Evolutionary conservation across 1,140 invertebrate genomes (phyloP), one percentile per base, ranked within the genome.

Genomic region (Polypedilum vanderplanki): DNA sequence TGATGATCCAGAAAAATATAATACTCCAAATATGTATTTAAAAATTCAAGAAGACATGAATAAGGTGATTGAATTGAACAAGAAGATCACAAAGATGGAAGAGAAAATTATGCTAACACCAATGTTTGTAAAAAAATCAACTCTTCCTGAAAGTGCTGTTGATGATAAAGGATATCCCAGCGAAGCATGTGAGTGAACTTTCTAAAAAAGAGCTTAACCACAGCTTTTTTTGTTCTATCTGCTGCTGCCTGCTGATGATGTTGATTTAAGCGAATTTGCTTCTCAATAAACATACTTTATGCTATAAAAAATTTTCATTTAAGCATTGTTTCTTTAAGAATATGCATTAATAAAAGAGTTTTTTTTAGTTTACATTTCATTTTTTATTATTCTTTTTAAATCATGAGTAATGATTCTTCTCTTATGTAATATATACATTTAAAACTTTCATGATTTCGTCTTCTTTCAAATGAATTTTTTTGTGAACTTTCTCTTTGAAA

Each of bases 1-100:
- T 77, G 96, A 98, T 82, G 95, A 95, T 85, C 95, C 96, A 40
- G 95, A 98, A 82, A 97, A 96, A 81, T 97, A 95, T 81, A 93
- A 97, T 78, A 93, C 92, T 75, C 90, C 93, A 0, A 86, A 88
- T 76, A 96, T 97, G 86, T 86, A 98, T 77, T 88, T 90, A 77
- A 88, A 91, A 74, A 82, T 98, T 70, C 93, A 98, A 85, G 88
- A 93, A 79, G 88, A 97, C 87, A 93, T 97, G 88, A 89, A 90
- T 18, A 87, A 89, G 74, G 96, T 94, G 80, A 93, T 94, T 75
- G 90, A 91, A 78, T 84, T 97, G 77, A 93, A 97, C 80, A 90
- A 91, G 79, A 91, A 94, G 80, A 88, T 98, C 75, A 88, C 91
- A 78, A 88, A 90, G 80, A 97, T 97, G 94, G 95, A 98, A 83